Evolutionary conservation across 2,888 invertebrate genomes (phyloP), one percentile per base, ranked within the genome.

Genomic region (Epinotia demarniana): DNA sequence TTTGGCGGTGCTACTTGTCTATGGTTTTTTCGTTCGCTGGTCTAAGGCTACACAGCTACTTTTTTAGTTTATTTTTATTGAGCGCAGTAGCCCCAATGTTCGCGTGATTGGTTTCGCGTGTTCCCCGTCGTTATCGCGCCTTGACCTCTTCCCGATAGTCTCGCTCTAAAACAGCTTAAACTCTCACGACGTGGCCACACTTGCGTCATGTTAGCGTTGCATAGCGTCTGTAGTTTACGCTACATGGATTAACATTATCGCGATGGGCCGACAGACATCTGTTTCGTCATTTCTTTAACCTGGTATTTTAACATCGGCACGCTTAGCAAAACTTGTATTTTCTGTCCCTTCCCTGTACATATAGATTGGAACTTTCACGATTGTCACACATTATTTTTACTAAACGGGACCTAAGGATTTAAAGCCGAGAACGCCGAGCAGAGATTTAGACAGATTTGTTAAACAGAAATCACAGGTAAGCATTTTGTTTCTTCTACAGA

Each of bases 111-210:
- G 67, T 62, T 79, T 80, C 73, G 79, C 83, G 89, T 86, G 85
- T 80, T 79, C 79, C 80, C 72, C 78, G 77, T 81, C 84, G 87
- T 87, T 89, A 89, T 89, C 85, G 85, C 88, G 85, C 87, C 86
- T 78, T 80, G 85, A 85, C 89, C 86, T 85, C 66, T 66, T 66
- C 27, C 66, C 66, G 33, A 66, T 53, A 33, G 16, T 9, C 19
- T 3, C 80, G 78, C 77, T 82, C 57, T 27, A 69, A 60, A 69
- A 69, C 16, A 60, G 46, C 69, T 12, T 46, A 69, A 69, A 9
- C 46, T 60, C 57, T 16, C 13, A 8, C n/a, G 18, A 46, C 12
- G 18, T n/a, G 27, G 11, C 4, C 2, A 12, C 4, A 58, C 57
- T 60, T 69, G 27, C 2, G 69, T 6, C 68, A 23, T 60, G 46